Evolutionary conservation across 2,797 vertebrate species (phyloP), one percentile per base, ranked within the genome.

Genomic region (Rhinophrynus dorsalis): DNA sequence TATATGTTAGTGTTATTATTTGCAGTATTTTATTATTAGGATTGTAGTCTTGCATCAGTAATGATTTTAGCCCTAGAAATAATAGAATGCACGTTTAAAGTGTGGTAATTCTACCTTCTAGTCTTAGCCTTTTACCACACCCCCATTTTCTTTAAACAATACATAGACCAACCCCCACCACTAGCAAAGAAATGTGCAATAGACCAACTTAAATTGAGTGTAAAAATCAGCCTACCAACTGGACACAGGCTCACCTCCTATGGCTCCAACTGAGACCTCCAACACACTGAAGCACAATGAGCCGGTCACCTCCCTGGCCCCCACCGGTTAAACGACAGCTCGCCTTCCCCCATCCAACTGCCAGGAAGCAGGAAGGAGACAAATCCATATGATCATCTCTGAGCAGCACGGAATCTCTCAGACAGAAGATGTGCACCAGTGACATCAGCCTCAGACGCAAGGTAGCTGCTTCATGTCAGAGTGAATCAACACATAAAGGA

Each of bases 371-470:
- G 37, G 17, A 6, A 56, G 38, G 32, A 2, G 13, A 33, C 30
- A 48, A 13, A 27, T 54, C 47, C 12, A 50, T 42, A 68, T 20
- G 37, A 10, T 37, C 23, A 13, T 58, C 24, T 50, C 40, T 33
- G 4, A 32, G 20, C 37, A 57, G 45, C 38, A 52, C 32, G 45
- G 26, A 40, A 35, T 51, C 35, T 48, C 23, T 35, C 24, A 68
- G n/a, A 8, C 8, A 21, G 42, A 3, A 38, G 42, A 47, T 12
- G 56, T 24, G 20, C 35, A 61, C 23, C 13, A 54, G 18, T 32
- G 26, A 60, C 37, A 44, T 61, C 57, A 68, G 8, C 65, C 44
- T 24, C 42, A 26, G 65, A 58, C 47, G 21, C 11, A 29, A 37
- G 18, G 9, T 21, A 45, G 11, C 42, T 18, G 9, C 13, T n/a